Evolutionary conservation across 2,797 vertebrate species (phyloP).

Genomic region (Takifugu ocellatus): DNA sequence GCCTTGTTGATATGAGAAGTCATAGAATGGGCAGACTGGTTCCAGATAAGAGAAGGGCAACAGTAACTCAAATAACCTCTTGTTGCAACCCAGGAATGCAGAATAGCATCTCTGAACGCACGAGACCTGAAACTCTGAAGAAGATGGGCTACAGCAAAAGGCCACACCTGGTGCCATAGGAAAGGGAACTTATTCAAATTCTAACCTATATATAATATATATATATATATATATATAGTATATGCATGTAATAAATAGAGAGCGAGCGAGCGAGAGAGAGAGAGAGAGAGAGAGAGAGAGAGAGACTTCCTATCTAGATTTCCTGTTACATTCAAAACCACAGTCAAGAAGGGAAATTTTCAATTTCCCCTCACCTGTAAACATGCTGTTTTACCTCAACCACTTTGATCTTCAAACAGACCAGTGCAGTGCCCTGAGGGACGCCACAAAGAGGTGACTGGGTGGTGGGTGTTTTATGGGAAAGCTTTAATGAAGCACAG

Average conservation of each 20-base stretch:
- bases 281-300: neutral
- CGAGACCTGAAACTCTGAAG: too few relatives aligned
- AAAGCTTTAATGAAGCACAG: constrained; percentile 60
- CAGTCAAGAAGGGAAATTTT: constrained; percentile 69
- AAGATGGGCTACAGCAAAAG: too few relatives aligned
- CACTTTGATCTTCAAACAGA: constrained; percentile 77
- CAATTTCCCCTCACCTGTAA: constrained; percentile 78
- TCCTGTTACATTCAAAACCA: constrained; percentile 46
- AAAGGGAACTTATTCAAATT: too few relatives aligned
- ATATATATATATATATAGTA: constrained; percentile 5
- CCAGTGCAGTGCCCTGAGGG: constrained; percentile 62
- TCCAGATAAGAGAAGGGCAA: too few relatives aligned
- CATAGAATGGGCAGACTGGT: too few relatives aligned
- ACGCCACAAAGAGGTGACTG: constrained; percentile 60
- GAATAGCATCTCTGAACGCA: too few relatives aligned
- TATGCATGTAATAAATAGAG: neutral
- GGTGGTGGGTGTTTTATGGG: constrained; percentile 65
- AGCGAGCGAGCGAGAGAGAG: neutral
- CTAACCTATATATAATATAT: too few relatives aligned
- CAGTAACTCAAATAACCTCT: too few relatives aligned
- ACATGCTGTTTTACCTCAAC: constrained; percentile 69
- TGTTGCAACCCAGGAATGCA: too few relatives aligned
- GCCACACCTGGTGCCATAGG: too few relatives aligned
- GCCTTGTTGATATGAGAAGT: too few relatives aligned
- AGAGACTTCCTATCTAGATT: constrained; percentile 13